These are phyloP conservation scores for Cephus cinctus DNA, from an alignment of 1,140 invertebrate genomes.

Conservation along the genomic window DNA sequence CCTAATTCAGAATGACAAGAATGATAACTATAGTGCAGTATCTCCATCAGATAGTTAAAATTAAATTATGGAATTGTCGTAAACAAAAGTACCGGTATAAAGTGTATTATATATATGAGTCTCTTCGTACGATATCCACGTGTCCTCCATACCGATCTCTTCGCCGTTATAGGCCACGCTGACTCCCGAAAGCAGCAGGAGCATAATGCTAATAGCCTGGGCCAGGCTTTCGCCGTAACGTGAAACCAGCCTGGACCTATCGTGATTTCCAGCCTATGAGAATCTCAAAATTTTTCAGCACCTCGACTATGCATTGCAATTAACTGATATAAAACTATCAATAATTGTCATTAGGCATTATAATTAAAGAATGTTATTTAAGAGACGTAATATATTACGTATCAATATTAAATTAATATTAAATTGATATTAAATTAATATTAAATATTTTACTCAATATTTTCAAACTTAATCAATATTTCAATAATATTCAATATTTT, in stretches of 20 bases:
- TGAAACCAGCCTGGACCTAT: slow-evolving; percentile 60
- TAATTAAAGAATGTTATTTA: neutral
- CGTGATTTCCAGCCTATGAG: slow-evolving; percentile 66
- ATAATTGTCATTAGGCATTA: neutral
- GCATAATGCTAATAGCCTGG: slow-evolving; percentile 64
- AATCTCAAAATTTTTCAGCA: neutral
- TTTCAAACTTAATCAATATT: neutral
- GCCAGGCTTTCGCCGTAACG: slow-evolving; percentile 61
- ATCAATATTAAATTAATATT: too few relatives aligned
- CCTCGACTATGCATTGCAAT: neutral
- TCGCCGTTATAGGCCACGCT: slow-evolving; percentile 74
- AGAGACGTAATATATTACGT: too few relatives aligned
- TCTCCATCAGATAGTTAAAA: too few relatives aligned
- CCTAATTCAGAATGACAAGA: too few relatives aligned
- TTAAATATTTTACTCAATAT: neutral
- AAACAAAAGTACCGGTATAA: too few relatives aligned
- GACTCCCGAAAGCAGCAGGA: slow-evolving; percentile 67
- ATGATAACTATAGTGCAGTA: too few relatives aligned
- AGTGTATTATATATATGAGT: too few relatives aligned
- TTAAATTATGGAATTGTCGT: too few relatives aligned
- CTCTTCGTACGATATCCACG: slow-evolving; percentile 57
- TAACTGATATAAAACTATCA: neutral
- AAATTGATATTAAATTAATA: neutral
- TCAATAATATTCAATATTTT: neutral
- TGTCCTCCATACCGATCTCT: slow-evolving; percentile 71